Base-by-base conservation (phyloP, 2,113 vertebrate species). In the Cervus canadensis region DNA sequence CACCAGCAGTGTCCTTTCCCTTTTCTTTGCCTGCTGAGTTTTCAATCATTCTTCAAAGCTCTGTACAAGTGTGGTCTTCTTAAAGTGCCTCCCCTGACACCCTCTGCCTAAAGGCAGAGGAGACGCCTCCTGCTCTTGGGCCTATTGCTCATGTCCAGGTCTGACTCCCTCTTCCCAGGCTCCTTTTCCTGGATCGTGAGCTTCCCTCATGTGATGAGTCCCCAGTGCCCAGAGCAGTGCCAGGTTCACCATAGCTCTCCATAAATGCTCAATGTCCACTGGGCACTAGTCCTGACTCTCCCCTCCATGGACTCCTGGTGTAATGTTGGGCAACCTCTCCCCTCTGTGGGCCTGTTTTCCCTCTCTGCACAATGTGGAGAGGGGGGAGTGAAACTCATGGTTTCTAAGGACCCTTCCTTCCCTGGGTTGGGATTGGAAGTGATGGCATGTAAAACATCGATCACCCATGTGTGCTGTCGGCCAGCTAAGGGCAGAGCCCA, bases 11-110 rank as follows among this genome's bases (percentile, higher is more conserved):
- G 95, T 78, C 94, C 94, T 93, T 97, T 92, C 88, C 95, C 96
- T 79, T 78, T 52, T 86, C 91, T 87, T 83, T 89, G 52, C 50
- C 92, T 86, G 82, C 96, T 94, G 84, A 97, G 91, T 87, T 94
- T 94, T 93, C 95, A 90, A 26, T 94, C 81, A 50, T 36, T 78
- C 25, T 81, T 86, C 89, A 89, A 92, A 97, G 90, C 87, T 85
- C 90, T 89, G 94, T 4, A 1, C 82, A 57, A 62, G 83, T 60
- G 59, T 90, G 74, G 25, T 82, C 81, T 67, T 91, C 67, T 45
- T n/a, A 16, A 26, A 81, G 76, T 59, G 50, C 17, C 64, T 95
- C 92, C 52, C 50, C 87, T 28, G 43, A 52, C n/a, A 71, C 33
- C 14, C 36, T 48, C 7, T 43, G 57, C 9, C 19, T 2, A 6